These are phyloP conservation scores for Mesorhabditis sp. DNA, from an alignment of 2,888 invertebrate species.

Conservation along the genomic window DNA sequence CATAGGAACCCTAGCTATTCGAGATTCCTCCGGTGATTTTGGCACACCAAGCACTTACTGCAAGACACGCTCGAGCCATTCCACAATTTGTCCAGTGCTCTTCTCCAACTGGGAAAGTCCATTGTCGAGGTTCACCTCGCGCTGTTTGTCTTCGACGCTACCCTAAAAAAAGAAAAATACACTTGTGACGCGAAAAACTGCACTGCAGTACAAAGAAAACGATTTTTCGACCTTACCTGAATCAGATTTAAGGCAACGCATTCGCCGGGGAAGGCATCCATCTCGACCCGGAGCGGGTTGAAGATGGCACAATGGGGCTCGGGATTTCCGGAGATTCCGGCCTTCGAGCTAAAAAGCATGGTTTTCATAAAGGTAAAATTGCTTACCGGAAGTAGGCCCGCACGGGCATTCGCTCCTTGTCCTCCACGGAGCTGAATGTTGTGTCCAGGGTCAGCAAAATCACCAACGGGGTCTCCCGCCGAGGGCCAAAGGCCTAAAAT, in stretches of 20 bases:
- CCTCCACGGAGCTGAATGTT: slow-evolving; percentile 64
- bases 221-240: slow-evolving; percentile 15
- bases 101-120: slow-evolving; percentile 77
- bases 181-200: too few species aligned
- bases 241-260: slow-evolving; percentile 62
- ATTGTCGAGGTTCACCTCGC: slow-evolving; percentile 64
- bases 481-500: background rate
- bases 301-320: slow-evolving; percentile 81
- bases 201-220: background rate
- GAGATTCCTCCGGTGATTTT: too few species aligned
- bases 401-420: slow-evolving; percentile 81
- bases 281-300: slow-evolving; percentile 84
- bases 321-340: slow-evolving; percentile 88
- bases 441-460: slow-evolving; percentile 88
- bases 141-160: slow-evolving; percentile 60
- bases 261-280: slow-evolving; percentile 87
- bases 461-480: background rate
- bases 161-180: slow-evolving; percentile 22
- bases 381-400: slow-evolving; percentile 78
- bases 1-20: too few species aligned
- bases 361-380: slow-evolving; percentile 14
- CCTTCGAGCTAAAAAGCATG: slow-evolving; percentile 69
- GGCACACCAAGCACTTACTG: too few species aligned
- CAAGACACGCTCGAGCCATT: slow-evolving; percentile 48
- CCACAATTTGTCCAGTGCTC: slow-evolving; percentile 74